phyloP scores from a whole-genome alignment of 2,113 vertebrate genomes.

The Leucoraja erinaceus region DNA sequence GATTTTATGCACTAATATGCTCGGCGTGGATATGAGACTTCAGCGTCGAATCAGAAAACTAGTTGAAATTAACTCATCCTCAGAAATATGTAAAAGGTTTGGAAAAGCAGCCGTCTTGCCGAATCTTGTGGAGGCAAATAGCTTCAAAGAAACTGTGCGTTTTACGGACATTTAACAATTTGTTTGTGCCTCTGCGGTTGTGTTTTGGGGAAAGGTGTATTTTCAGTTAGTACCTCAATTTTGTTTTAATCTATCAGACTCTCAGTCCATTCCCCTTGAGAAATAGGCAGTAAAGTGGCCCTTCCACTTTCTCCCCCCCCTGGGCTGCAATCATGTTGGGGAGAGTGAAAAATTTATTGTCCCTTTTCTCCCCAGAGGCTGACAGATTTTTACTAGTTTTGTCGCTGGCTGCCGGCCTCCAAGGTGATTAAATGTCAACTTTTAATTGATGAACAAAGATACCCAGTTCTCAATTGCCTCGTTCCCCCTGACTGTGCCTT shows the following conservation, averaged over 20 bases:
- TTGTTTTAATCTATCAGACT: slow-evolving; percentile 27
- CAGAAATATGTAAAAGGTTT: no score
- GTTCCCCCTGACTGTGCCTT: slow-evolving; percentile 20
- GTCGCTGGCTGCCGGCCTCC: slow-evolving; percentile 13
- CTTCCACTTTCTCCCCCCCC: slow-evolving; percentile 1
- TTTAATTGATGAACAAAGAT: slow-evolving; percentile 36
- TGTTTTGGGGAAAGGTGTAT: neutral
- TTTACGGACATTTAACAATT: no score
- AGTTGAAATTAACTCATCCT: no score
- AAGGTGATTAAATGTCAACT: slow-evolving; percentile 26
- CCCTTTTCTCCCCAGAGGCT: slow-evolving; percentile 6
- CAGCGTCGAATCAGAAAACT: no score
- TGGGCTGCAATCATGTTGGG: slow-evolving; percentile 26
- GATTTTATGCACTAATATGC: no score
- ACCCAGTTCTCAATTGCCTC: neutral
- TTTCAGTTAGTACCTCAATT: neutral
- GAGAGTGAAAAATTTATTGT: slow-evolving; percentile 31
- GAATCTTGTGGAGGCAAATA: no score
- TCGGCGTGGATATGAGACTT: no score
- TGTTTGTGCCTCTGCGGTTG: neutral
- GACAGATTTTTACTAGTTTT: slow-evolving; percentile 31
- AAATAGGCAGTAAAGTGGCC: neutral
- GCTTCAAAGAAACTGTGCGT: no score
- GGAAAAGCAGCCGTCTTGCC: no score
- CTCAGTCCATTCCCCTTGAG: neutral